A percentile compares a stretch with the other conserved stretches of the same genome.
Conservation (phyloP, 2,113 vertebrate species). For the Otis tarda region DNA sequence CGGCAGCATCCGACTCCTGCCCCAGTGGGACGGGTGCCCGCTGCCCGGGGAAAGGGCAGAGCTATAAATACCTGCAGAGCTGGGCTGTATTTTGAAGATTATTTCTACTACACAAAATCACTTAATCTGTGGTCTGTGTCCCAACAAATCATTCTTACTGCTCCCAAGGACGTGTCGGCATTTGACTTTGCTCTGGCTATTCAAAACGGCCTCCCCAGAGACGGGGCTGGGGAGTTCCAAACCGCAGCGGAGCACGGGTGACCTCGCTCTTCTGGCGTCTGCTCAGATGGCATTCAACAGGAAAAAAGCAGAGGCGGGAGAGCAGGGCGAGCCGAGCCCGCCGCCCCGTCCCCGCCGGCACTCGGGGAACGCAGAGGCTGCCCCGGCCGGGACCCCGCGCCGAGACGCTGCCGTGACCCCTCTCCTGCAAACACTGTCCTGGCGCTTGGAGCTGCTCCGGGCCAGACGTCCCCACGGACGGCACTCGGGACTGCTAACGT, state of each 20-base stretch:
- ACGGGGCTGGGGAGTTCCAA: neutral
- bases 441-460: rapidly evolving
- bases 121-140: neutral
- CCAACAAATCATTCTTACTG: neutral
- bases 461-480: neutral
- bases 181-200: neutral
- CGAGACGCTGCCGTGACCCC: rapidly evolving
- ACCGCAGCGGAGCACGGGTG: neutral
- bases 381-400: rapidly evolving
- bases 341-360: neutral
- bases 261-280: neutral
- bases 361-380: rapidly evolving
- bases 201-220: neutral
- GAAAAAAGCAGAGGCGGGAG: neutral
- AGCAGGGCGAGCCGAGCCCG: neutral
- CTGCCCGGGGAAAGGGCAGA: neutral
- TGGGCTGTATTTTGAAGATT: neutral
- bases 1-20: rapidly evolving
- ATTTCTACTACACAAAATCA: neutral
- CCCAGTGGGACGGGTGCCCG: neutral
- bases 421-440: neutral
- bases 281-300: neutral
- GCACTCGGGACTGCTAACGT: neutral
- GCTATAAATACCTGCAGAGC: conserved; percentile 5
- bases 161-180: neutral